These are phyloP conservation scores for Isurus oxyrinchus DNA, from an alignment of 2,113 vertebrate genomes.

Conservation along the genomic window DNA sequence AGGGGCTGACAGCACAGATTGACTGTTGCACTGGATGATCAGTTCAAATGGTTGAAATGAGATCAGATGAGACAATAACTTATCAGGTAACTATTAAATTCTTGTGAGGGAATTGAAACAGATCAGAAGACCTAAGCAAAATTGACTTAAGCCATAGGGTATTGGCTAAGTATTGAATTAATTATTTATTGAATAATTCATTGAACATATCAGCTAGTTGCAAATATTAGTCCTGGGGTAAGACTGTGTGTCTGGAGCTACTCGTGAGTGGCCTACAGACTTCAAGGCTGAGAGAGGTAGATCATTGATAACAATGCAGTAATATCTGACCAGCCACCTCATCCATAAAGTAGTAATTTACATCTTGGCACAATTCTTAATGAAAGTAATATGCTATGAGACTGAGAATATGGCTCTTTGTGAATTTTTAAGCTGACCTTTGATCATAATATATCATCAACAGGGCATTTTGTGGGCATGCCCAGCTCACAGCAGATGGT, in stretches of 20 bases:
- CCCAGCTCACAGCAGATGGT: background rate
- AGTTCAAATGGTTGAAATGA: background rate
- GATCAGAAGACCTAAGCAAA: background rate
- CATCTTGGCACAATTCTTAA: background rate
- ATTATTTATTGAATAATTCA: background rate
- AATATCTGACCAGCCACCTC: background rate
- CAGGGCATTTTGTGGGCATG: background rate
- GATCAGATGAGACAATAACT: background rate
- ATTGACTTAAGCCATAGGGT: background rate
- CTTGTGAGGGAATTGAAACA: background rate
- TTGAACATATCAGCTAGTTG: background rate
- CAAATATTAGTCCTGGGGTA: background rate
- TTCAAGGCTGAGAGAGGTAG: background rate
- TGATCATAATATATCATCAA: background rate
- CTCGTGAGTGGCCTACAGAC: background rate
- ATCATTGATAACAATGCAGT: background rate
- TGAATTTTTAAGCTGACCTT: background rate
- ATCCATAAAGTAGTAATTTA: background rate
- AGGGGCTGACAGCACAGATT: background rate
- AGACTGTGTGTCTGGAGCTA: background rate
- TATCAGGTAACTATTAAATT: slow-evolving; percentile 11
- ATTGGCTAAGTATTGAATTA: background rate
- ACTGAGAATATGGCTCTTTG: background rate
- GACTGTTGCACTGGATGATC: background rate
- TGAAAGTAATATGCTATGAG: background rate